These are phyloP conservation scores for Thyatira batis DNA, from an alignment of 2,888 invertebrate species.

Conservation along the genomic window DNA sequence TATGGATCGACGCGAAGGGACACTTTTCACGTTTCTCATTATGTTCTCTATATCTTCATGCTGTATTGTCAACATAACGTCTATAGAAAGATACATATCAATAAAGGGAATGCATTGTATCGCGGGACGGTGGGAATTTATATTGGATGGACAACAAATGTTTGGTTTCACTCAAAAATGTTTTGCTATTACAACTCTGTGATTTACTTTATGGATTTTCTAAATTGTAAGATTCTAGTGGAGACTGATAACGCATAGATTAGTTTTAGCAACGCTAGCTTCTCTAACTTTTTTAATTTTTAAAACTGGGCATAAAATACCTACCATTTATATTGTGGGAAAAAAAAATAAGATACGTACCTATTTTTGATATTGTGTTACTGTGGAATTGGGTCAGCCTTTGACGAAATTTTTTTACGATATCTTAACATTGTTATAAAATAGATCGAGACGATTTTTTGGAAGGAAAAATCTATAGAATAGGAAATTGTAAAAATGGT, in stretches of 20 bases:
- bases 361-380: slow-evolving; percentile 69
- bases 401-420: slow-evolving; percentile 12
- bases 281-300: slow-evolving; percentile 73
- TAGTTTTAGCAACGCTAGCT: slow-evolving; percentile 82
- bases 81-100: slow-evolving; percentile 81
- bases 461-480: slow-evolving; percentile 14
- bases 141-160: slow-evolving; percentile 56
- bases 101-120: slow-evolving; percentile 64
- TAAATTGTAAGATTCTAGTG: slow-evolving; percentile 82
- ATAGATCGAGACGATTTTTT: slow-evolving; percentile 20
- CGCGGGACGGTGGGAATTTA: slow-evolving; percentile 57
- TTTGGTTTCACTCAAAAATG: slow-evolving; percentile 69
- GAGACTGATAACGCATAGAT: slow-evolving; percentile 82
- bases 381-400: slow-evolving; percentile 48
- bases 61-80: slow-evolving; percentile 57
- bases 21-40: slow-evolving; percentile 60
- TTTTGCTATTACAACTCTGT: slow-evolving; percentile 80
- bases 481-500: slow-evolving; percentile 13
- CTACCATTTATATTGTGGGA: slow-evolving; percentile 48
- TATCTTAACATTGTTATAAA: slow-evolving; percentile 20
- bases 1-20: slow-evolving; percentile 75
- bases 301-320: slow-evolving; percentile 66
- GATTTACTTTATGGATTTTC: slow-evolving; percentile 81
- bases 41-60: slow-evolving; percentile 53
- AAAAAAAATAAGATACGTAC: slow-evolving; percentile 43